phyloP scores from a whole-genome alignment of 2,797 vertebrate genomes.

The Muscicapa striata region DNA sequence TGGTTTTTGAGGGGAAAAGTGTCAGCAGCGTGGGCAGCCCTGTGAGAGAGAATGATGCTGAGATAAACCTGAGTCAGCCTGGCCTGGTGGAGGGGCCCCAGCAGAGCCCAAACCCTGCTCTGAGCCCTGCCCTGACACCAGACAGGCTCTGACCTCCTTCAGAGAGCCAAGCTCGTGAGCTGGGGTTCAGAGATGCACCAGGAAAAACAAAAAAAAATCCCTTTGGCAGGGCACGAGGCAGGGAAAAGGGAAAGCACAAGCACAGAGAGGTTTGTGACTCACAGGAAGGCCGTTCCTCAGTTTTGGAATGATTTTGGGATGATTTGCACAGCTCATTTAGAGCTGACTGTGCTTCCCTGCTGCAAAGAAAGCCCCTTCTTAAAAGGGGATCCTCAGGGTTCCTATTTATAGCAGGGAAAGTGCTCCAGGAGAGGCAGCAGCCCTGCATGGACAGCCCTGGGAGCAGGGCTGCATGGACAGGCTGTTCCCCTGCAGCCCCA shows the following conservation, averaged over 20 bases:
- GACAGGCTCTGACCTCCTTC: background rate
- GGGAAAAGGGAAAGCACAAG: background rate
- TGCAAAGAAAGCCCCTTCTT: background rate
- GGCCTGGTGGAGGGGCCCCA: background rate
- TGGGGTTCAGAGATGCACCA: background rate
- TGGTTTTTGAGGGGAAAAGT: background rate
- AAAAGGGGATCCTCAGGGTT: background rate
- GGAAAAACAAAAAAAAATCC: background rate
- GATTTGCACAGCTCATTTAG: background rate
- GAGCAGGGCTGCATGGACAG: background rate
- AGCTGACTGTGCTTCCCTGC: background rate
- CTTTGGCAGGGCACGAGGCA: background rate
- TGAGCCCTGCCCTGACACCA: accelerated
- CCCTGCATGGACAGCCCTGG: background rate
- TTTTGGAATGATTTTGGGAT: too few species aligned
- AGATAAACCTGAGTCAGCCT: accelerated
- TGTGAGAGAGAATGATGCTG: accelerated
- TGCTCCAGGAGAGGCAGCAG: background rate
- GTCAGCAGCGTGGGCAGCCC: background rate
- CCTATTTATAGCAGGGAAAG: background rate
- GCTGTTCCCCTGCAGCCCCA: background rate
- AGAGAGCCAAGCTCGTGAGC: background rate
- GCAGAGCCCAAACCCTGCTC: background rate
- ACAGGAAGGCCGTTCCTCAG: background rate
- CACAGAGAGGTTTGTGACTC: background rate